phyloP scores from a whole-genome alignment of 2,797 vertebrate genomes.

The Chloroceryle inda region DNA sequence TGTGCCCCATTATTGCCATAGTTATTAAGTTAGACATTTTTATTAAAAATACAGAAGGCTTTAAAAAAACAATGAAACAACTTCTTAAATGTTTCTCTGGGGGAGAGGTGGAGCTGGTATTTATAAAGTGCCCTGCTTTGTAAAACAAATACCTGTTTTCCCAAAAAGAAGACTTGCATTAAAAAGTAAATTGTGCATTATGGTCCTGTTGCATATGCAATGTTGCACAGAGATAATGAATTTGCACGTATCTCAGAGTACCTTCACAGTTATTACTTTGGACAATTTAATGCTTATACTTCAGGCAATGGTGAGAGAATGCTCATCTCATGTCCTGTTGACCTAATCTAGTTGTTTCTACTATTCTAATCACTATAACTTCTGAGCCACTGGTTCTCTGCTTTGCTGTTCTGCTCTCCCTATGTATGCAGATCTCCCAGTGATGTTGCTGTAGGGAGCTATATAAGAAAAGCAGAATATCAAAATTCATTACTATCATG shows the following conservation, averaged over 20 bases:
- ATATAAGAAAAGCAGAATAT: slow-evolving; percentile 22
- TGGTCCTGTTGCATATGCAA: neutral
- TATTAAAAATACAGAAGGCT: neutral
- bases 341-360: neutral
- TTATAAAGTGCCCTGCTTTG: neutral
- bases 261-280: neutral
- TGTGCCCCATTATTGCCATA: neutral
- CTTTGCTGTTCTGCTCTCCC: neutral
- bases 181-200: neutral
- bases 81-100: neutral
- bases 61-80: neutral
- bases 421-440: neutral
- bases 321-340: neutral
- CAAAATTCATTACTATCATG: neutral
- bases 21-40: neutral
- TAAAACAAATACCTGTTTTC: neutral
- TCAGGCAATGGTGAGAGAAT: neutral
- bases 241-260: neutral
- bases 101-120: neutral
- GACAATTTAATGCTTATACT: neutral
- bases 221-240: neutral
- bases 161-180: neutral
- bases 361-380: neutral
- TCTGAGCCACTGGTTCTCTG: neutral
- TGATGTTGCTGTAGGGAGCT: slow-evolving; percentile 35